Percentiles rank a stretch among this genome's conserved stretches.
Conservation (phyloP, 2,113 vertebrate species). For the Neofelis nebulosa region DNA sequence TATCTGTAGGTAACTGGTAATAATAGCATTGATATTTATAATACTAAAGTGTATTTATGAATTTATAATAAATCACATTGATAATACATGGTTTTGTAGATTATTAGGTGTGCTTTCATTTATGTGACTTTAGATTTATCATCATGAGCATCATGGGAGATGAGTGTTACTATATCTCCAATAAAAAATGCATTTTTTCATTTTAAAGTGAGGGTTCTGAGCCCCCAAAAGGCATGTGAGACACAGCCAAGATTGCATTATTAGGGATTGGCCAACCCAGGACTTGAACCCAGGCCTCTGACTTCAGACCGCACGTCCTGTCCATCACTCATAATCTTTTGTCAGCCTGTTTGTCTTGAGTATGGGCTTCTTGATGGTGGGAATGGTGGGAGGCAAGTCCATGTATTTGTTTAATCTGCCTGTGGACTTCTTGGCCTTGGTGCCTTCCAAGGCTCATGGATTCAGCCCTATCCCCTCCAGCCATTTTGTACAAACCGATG, state of each 20-base stretch:
- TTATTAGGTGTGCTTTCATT: not conserved
- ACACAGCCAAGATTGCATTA: not conserved
- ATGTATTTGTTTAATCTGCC: not conserved
- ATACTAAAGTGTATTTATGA: not conserved
- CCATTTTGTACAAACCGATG: conserved; percentile 36
- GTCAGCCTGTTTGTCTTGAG: not conserved
- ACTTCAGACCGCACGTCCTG: not conserved
- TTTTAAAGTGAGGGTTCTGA: not conserved
- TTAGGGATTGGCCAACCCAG: not conserved
- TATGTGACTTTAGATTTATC: not conserved
- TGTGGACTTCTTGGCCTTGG: not conserved
- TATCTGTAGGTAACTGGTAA: not conserved
- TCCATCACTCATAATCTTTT: not conserved
- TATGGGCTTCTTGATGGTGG: not conserved
- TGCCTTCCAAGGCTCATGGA: not conserved
- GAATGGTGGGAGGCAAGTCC: not conserved
- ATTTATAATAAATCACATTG: not conserved
- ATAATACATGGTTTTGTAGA: not conserved
- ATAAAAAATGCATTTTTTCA: not conserved
- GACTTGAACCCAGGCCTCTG: not conserved
- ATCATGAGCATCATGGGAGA: not conserved
- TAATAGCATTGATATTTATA: not conserved
- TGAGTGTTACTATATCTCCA: not conserved
- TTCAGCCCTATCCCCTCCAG: not conserved
- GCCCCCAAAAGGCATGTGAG: not conserved